Conservation (phyloP, 2,113 vertebrate species). For the Zosterops hypoxanthus region DNA sequence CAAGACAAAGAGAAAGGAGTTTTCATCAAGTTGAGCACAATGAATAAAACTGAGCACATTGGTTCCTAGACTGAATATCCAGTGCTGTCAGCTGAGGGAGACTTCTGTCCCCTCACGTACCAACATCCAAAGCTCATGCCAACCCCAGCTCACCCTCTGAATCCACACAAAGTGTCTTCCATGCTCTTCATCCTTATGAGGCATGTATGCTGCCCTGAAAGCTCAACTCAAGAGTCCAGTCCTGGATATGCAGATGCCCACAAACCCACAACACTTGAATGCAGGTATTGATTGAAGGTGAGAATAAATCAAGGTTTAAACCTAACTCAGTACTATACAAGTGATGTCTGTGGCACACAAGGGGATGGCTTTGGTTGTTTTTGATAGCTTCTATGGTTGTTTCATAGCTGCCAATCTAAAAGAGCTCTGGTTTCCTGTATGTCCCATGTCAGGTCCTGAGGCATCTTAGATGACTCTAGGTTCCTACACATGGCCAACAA, state of each 20-base stretch:
- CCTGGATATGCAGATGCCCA: background rate
- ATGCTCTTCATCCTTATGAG: background rate
- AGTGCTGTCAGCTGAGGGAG: background rate
- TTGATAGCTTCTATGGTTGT: background rate
- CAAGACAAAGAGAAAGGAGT: background rate
- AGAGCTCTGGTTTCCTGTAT: background rate
- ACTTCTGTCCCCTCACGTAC: background rate
- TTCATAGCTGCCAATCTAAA: background rate
- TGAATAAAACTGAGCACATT: background rate
- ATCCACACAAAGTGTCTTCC: background rate
- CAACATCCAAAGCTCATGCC: background rate
- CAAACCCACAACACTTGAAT: background rate
- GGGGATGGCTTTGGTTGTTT: background rate
- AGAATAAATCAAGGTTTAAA: background rate
- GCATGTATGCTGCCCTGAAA: rapidly evolving
- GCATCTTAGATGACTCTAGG: background rate
- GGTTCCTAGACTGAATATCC: background rate
- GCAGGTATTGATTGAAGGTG: background rate
- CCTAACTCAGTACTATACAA: background rate
- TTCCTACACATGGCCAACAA: background rate
- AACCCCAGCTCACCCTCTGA: background rate
- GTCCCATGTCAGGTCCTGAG: background rate
- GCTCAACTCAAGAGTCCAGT: background rate
- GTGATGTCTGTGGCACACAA: background rate
- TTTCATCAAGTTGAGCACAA: rapidly evolving